Evolutionary conservation across 2,888 invertebrate species (phyloP), one percentile per base, ranked within the genome.

Genomic region (Campoplex capitator): DNA sequence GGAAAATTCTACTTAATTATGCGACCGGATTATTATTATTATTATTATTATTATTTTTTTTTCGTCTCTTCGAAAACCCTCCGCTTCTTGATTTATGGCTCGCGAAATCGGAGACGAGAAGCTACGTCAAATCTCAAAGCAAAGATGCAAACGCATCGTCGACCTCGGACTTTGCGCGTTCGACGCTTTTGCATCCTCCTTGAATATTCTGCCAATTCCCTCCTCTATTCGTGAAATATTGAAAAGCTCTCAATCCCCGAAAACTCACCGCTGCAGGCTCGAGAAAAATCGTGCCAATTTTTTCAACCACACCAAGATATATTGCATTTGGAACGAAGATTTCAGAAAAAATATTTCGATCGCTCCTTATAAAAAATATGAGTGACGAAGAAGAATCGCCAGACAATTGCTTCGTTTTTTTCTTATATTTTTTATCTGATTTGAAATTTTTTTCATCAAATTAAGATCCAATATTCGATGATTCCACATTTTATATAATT

Each of bases 131-230:
- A 74, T 74, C 56, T 35, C 56, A 23, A 42, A n/a, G 68, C 4
- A 56, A 11, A 28, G 38, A 42, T 23, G 67, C 56, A 51, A 54
- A 76, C 51, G 75, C 76, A 82, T 77, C 54, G 45, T 78, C 84
- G 75, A 81, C 86, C 86, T 88, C 84, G 88, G 86, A 88, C 88
- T 88, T 88, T 86, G 86, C 51, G 42, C 51, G 42, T 74, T 51
- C 23, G 42, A 65, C 54, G 32, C 48, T 58, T 62, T 68, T 56
- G 38, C 38, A 58, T 74, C 48, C 45, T 67, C 68, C 58, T 78
- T 84, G 32, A 32, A 62, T 62, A 62, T 45, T 51, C 58, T 67
- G 35, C 56, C 58, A 62, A 67, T 81, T 32, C 38, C 23, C 23
- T 23, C 23, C 67, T 80, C 78, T 65, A 8, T 51, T 28, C 65